Evolutionary conservation across 2,888 invertebrate genomes (phyloP), one percentile per base, ranked within the genome.

Genomic region (Drosophila anomelani): DNA sequence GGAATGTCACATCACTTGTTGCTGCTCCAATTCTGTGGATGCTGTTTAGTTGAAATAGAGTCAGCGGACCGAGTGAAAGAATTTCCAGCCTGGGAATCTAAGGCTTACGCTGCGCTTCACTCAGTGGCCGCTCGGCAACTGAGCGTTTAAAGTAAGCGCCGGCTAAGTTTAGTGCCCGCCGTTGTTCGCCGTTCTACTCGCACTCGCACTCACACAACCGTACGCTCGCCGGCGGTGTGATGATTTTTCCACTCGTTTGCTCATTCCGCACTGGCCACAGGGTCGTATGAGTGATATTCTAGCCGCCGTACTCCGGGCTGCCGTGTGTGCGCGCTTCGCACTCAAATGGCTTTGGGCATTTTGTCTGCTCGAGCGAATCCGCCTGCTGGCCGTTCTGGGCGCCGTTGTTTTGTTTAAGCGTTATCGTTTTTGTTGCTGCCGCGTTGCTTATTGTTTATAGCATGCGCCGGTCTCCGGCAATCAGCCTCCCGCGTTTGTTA

Each of bases 101-200:
- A 58, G 74, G 59, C 66, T 51, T 71, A 66, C 74, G 81, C 70
- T 83, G 79, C 78, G 85, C 80, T 90, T 85, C 79, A 79, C 85
- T 86, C 91, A 90, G 91, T 90, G 91, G 89, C 85, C 91, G 91
- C 82, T 88, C 84, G 79, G 70, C 87, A 85, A 91, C 91, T 91
- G 87, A 89, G 75, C 78, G 78, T 76, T 80, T 78, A 73, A 84
- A 76, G 79, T 81, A 81, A 84, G 76, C 72, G 81, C 83, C 85
- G 82, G 81, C 79, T 84, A 85, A 87, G 78, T 85, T 85, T 85
- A 87, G 76, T 82, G 85, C 74, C 73, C 79, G 81, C 68, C 74
- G 67, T n/a, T 29, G 47, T 34, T 51, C 51, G 34, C 61, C 75
- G 69, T 53, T 56, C 49, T 41, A 23, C 26, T 49, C 60, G 41